phyloP scores from a whole-genome alignment of 2,888 invertebrate species.

The Adelphocoris suturalis region DNA sequence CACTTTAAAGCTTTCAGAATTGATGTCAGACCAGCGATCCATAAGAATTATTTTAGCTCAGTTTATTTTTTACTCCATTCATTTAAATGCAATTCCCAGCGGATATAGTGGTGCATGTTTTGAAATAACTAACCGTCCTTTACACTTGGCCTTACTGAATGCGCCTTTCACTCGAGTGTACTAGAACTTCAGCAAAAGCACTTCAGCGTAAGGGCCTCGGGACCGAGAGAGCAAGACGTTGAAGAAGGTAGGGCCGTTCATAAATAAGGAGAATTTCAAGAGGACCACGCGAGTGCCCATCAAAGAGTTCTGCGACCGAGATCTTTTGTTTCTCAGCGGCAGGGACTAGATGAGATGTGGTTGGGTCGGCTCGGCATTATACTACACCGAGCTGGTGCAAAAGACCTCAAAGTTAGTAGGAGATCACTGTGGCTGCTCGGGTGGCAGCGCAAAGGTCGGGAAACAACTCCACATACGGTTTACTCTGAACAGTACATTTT shows the following conservation, averaged over 20 bases:
- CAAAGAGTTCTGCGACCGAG: slow-evolving; percentile 25
- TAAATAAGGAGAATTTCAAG: slow-evolving; percentile 7
- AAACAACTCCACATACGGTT: too few species aligned
- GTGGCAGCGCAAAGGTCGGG: too few species aligned
- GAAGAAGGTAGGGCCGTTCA: background rate
- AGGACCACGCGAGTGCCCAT: slow-evolving; percentile 10
- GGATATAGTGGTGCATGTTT: background rate
- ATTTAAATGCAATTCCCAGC: background rate
- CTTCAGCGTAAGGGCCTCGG: background rate
- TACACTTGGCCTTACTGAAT: background rate
- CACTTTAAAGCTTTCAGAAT: too few species aligned
- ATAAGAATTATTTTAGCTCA: too few species aligned
- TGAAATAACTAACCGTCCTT: background rate
- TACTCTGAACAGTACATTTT: too few species aligned
- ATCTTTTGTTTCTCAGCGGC: background rate
- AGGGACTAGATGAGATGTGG: background rate
- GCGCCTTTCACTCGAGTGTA: background rate
- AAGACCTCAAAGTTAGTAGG: background rate
- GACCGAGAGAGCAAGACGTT: background rate
- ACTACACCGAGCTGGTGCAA: background rate
- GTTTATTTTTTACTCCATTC: too few species aligned
- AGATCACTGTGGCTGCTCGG: background rate
- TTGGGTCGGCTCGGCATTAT: background rate
- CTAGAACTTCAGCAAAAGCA: background rate
- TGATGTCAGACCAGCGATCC: too few species aligned